Evolutionary conservation across 2,888 invertebrate species (phyloP).

Genomic region (Bugulina stolonifera): DNA sequence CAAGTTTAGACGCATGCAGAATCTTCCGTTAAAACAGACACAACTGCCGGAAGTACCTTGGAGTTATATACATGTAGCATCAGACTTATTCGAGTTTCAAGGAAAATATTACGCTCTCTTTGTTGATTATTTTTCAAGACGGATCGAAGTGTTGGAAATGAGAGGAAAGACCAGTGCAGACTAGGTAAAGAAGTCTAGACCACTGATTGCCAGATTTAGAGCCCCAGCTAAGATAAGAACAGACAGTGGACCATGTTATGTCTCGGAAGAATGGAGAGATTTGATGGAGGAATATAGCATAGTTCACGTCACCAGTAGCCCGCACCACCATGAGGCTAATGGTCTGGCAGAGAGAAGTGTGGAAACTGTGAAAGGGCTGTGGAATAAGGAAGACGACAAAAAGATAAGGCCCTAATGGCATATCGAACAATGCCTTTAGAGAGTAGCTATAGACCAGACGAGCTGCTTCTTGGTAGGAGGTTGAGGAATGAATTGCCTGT

Average conservation of each 20-base stretch:
- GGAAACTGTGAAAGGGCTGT: background rate
- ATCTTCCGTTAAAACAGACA: too few relatives aligned
- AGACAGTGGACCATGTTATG: background rate
- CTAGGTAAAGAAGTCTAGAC: background rate
- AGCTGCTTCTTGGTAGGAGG: background rate
- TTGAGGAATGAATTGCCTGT: background rate
- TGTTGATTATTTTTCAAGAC: background rate
- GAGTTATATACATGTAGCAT: background rate
- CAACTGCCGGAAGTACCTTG: background rate
- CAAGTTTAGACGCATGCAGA: too few relatives aligned
- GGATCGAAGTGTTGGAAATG: background rate
- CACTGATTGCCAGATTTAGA: background rate
- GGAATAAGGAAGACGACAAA: slow-evolving; percentile 5
- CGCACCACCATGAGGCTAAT: background rate
- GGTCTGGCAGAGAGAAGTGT: background rate
- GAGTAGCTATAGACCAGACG: slow-evolving; percentile 11
- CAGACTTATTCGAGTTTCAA: slow-evolving; percentile 5
- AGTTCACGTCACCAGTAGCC: background rate
- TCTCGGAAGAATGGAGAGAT: background rate
- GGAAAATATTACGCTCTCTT: background rate
- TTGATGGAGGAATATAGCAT: background rate
- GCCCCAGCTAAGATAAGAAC: background rate
- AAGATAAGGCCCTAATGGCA: background rate
- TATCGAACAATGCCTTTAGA: slow-evolving; percentile 5
- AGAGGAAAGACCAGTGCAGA: background rate